phyloP scores from a whole-genome alignment of 2,888 invertebrate genomes.

The Sphinx pinastri region DNA sequence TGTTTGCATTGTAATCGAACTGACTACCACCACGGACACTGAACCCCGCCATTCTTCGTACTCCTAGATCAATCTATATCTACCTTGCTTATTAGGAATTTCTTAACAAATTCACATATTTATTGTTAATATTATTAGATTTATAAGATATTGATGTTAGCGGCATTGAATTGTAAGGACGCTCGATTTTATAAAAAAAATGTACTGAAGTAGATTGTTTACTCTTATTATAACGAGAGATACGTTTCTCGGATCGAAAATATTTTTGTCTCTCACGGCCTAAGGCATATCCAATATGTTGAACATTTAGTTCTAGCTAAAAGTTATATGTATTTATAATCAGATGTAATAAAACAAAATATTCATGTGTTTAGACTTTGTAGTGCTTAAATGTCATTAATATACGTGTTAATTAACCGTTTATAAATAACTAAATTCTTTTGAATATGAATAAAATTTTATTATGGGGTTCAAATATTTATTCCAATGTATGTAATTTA shows the following conservation, averaged over 20 bases:
- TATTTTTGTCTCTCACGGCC: constrained; percentile 7
- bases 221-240: background rate
- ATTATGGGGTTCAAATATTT: constrained; percentile 12
- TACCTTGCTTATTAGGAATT: constrained; percentile 20
- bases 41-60: background rate
- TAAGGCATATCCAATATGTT: constrained; percentile 18
- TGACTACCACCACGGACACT: background rate
- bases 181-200: background rate
- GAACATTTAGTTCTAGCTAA: constrained; percentile 9
- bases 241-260: background rate
- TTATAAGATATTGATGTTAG: constrained; percentile 24
- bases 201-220: background rate
- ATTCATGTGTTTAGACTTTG: constrained; percentile 3
- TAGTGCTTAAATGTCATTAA: constrained; percentile 22
- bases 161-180: constrained; percentile 7
- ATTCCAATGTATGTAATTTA: constrained; percentile 5
- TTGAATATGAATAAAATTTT: constrained; percentile 5
- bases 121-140: constrained; percentile 21
- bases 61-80: constrained; percentile 15
- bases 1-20: constrained; percentile 28
- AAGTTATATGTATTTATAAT: constrained; percentile 11
- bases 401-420: constrained; percentile 1
- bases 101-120: constrained; percentile 22
- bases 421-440: constrained; percentile 12
- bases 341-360: background rate